Conservation (phyloP, 2,113 vertebrate genomes). For the Lipophrys pholis region DNA sequence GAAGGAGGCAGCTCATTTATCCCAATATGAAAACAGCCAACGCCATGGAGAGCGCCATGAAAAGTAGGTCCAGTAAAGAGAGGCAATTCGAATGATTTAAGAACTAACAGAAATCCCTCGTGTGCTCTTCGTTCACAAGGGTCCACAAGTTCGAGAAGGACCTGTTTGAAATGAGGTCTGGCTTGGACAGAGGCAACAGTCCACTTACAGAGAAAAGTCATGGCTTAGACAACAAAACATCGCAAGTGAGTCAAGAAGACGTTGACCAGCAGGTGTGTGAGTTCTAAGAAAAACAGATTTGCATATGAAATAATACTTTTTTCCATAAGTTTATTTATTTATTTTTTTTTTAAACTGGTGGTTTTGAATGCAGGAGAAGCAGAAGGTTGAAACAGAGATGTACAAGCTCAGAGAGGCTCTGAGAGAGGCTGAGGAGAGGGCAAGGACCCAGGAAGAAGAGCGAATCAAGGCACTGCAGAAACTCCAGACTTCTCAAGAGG, state of each 20-base stretch:
- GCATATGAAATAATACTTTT: neutral
- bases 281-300: neutral
- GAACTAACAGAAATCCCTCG: slow-evolving; percentile 1
- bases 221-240: slow-evolving; percentile 16
- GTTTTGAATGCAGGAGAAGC: slow-evolving; percentile 47
- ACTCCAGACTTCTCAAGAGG: slow-evolving; percentile 63
- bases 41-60: slow-evolving; percentile 75
- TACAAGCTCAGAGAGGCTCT: slow-evolving; percentile 67
- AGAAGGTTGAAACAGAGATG: slow-evolving; percentile 62
- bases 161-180: slow-evolving; percentile 70
- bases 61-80: slow-evolving; percentile 71
- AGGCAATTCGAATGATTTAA: neutral
- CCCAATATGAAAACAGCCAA: slow-evolving; percentile 64
- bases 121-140: slow-evolving; percentile 62
- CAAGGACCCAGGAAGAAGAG: slow-evolving; percentile 67
- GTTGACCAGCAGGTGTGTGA: slow-evolving; percentile 53
- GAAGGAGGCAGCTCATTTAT: slow-evolving; percentile 62
- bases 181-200: slow-evolving; percentile 50
- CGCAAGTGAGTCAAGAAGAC: slow-evolving; percentile 57
- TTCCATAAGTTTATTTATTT: neutral
- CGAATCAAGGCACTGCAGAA: slow-evolving; percentile 63
- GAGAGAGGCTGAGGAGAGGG: slow-evolving; percentile 64
- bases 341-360: neutral
- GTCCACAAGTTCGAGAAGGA: slow-evolving; percentile 80
- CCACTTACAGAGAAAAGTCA: neutral